Percentiles rank a stretch among this genome's conserved stretches.
Evolutionary conservation across 2,888 invertebrate species (phyloP).

Genomic region (Cerceris rybyensis): DNA sequence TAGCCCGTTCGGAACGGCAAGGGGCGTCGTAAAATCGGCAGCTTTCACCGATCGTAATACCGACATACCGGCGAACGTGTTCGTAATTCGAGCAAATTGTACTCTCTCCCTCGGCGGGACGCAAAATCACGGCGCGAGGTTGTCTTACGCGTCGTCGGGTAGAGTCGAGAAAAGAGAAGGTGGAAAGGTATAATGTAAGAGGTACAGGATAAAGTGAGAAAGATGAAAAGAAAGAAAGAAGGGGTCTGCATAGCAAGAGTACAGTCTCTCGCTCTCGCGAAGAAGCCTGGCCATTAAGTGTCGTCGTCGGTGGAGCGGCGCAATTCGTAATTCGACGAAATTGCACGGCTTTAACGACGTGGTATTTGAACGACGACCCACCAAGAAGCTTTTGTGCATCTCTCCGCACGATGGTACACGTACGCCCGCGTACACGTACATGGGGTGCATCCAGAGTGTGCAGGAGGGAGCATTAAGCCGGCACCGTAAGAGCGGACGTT

Average conservation of each 20-base stretch:
- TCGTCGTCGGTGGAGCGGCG: conserved; percentile 41
- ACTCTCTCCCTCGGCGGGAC: conserved; percentile 34
- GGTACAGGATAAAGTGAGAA: not conserved
- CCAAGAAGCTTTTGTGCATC: conserved; percentile 41
- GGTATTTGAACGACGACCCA: conserved; percentile 51
- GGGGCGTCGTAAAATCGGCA: conserved; percentile 56
- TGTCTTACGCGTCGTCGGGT: not conserved
- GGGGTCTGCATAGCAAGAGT: too few species aligned
- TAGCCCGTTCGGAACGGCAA: conserved; percentile 13
- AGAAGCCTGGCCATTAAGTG: conserved; percentile 42
- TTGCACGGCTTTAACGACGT: conserved; percentile 60
- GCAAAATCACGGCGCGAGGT: conserved; percentile 27
- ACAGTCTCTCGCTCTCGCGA: too few species aligned
- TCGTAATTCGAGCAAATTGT: conserved; percentile 58
- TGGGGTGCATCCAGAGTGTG: not conserved
- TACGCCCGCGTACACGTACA: conserved; percentile 1
- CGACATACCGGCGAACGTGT: conserved; percentile 29
- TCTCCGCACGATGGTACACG: conserved; percentile 18
- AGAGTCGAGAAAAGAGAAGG: not conserved
- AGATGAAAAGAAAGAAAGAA: not conserved
- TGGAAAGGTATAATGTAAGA: not conserved
- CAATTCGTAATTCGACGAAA: conserved; percentile 65
- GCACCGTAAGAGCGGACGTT: conserved; percentile 46
- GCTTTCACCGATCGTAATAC: conserved; percentile 53
- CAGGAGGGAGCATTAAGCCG: conserved; percentile 41